Evolutionary conservation across 37 sponge, comb jelly and placozoan genomes (phyloP), one percentile per base, ranked within the genome.

Genomic region (Diacarnus erythraeanus): DNA sequence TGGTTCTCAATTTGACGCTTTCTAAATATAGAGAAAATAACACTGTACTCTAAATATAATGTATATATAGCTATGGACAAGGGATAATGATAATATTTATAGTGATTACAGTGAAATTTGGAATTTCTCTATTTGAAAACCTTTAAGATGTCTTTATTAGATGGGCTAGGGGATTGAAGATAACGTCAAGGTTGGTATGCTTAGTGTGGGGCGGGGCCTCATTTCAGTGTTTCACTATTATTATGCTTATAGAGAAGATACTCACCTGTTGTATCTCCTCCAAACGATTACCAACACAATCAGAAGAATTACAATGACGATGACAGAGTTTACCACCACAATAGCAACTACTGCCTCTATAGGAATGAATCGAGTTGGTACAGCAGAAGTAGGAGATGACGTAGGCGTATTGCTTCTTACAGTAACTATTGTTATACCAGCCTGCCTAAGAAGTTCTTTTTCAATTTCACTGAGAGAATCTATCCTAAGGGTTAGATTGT

Each of bases 291-390:
- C 78, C 5, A 88, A 64, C 21, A 88, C 38, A 18, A 88, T 42
- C 38, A 88, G 75, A 21, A 88, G 63, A 17, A 83, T 33, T 2
- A 69, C 26, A 42, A 88, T 78, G 69, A 88, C 73, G 72, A 88
- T 88, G 74, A 78, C 75, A 10, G 89, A 88, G 57, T 83, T 88
- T 57, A 87, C 37, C 21, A 87, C 81, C 31, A 91, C 72, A 39
- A 91, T 91, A 59, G 80, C 84, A 2, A 66, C 81, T 76, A 91
- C 81, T 23, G 92, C 92, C 92, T 88, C 87, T 4, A 44, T 5
- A 17, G 92, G 92, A 65, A 91, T 83, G 34, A 20, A 1, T 2
- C 84, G 83, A 3, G 47, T 42, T 29, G 60, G 61, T 26, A 63
- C 41, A 31, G 34, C 30, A 43, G 39, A 10, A 10, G 76, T 36